Base-by-base conservation (phyloP, 1,140 invertebrate genomes). In the Leptoteleia sp. region DNA sequence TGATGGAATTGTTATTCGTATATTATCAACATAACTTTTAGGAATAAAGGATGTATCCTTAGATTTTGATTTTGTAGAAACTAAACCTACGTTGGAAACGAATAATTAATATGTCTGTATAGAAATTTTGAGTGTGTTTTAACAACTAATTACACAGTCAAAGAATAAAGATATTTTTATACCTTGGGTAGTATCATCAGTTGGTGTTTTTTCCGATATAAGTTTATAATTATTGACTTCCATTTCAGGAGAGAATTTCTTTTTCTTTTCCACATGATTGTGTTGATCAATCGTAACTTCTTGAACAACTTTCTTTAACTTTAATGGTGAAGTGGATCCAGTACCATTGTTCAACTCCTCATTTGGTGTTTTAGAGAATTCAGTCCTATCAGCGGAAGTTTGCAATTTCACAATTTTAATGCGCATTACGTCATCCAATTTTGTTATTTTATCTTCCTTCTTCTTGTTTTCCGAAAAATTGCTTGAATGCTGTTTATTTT, bases 1-100 rank as follows among this genome's bases (percentile, higher is more conserved):
- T 6, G 72, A 54, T 40, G 72, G 72, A 67, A 76, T 67, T 0
- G 54, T 76, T 19, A 76, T 76, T 8, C 72, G 55, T 31, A 76
- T 68, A 5, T 76, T 76, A 40, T 76, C 72, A n/a, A 76, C 50
- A 11, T 67, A 68, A 55, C 47, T 76, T 45, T 59, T 50, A 25
- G 71, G 71, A 25, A 61, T 19, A 17, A 50, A 57, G 1, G 71
- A 75, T 38, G 61, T 54, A 22, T 52, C 54, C 15, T 67, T 75
- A 4, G 71, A 67, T 43, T 59, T 65, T 45, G 67, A 27, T 31
- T 61, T 75, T 31, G 71, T 75, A 0, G 61, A 75, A 52, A 67
- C 61, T 75, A 75, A 43, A 67, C 67, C 71, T 75, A 27, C 25
- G 4, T 3, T 6, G 3, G 7, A 29, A 29, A 8, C 4, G 6